phyloP scores from a whole-genome alignment of 2,113 vertebrate species.

The Centropus bengalensis region DNA sequence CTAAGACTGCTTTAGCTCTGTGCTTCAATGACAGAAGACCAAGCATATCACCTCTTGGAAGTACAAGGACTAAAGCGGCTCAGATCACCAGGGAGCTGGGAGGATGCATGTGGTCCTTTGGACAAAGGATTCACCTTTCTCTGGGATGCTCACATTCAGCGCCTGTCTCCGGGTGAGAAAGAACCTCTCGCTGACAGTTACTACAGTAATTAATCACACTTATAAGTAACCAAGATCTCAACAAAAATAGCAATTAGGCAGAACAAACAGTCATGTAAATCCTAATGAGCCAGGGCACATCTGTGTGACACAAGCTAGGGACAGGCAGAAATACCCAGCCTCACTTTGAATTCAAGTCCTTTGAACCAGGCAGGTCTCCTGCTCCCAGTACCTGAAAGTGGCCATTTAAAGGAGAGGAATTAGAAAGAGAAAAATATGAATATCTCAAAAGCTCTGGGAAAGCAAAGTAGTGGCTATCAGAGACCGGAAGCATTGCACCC shows the following conservation, averaged over 20 bases:
- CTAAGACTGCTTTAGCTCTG: background rate
- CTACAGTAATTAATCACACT: background rate
- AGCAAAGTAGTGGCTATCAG: background rate
- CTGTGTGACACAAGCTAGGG: background rate
- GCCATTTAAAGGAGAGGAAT: background rate
- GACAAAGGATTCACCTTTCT: background rate
- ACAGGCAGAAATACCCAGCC: background rate
- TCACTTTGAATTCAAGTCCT: background rate
- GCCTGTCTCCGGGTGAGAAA: background rate
- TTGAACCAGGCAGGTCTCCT: background rate
- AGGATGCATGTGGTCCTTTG: background rate
- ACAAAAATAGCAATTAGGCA: background rate
- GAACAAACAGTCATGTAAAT: background rate
- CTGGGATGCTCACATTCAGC: background rate
- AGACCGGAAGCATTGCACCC: background rate
- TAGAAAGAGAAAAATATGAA: background rate
- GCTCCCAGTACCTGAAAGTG: background rate
- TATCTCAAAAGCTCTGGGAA: constrained; percentile 1
- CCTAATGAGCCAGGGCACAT: background rate
- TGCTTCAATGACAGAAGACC: background rate
- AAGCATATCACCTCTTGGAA: background rate
- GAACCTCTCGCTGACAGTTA: background rate
- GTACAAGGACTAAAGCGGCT: background rate
- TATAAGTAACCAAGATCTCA: background rate
- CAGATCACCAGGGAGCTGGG: background rate